Percentiles rank a stretch among this genome's conserved stretches.
These are phyloP conservation scores for Odobenus rosmarus DNA, from an alignment of 2,113 vertebrate genomes.

Conservation along the genomic window DNA sequence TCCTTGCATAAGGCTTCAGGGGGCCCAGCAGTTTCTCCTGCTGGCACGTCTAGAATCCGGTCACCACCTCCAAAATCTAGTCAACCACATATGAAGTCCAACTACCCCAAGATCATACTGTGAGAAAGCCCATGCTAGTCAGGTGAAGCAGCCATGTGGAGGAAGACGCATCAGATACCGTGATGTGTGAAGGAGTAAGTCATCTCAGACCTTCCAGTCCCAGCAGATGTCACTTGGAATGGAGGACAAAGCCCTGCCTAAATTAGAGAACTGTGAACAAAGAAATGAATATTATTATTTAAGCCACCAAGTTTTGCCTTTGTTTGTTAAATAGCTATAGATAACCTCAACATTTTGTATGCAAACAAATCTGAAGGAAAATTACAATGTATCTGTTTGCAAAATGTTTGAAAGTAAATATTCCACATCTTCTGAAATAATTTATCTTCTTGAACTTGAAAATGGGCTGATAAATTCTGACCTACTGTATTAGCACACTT, in stretches of 20 bases:
- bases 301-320: background rate
- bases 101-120: background rate
- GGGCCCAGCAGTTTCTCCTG: background rate
- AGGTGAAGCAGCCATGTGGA: background rate
- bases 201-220: background rate
- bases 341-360: background rate
- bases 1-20: background rate
- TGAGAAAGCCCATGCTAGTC: background rate
- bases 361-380: background rate
- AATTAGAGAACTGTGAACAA: background rate
- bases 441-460: background rate
- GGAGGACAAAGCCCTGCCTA: background rate
- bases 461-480: background rate
- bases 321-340: background rate
- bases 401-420: background rate
- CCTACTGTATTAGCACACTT: background rate
- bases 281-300: background rate
- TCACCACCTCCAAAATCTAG: background rate
- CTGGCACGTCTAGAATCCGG: background rate
- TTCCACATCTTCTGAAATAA: slow-evolving; percentile 25
- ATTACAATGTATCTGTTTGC: background rate
- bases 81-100: background rate
- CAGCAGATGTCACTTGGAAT: background rate
- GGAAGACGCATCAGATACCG: background rate
- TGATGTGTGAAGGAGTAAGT: background rate